Base-by-base conservation (phyloP, 2,797 vertebrate genomes). In the Pangasius larnaudii region DNA sequence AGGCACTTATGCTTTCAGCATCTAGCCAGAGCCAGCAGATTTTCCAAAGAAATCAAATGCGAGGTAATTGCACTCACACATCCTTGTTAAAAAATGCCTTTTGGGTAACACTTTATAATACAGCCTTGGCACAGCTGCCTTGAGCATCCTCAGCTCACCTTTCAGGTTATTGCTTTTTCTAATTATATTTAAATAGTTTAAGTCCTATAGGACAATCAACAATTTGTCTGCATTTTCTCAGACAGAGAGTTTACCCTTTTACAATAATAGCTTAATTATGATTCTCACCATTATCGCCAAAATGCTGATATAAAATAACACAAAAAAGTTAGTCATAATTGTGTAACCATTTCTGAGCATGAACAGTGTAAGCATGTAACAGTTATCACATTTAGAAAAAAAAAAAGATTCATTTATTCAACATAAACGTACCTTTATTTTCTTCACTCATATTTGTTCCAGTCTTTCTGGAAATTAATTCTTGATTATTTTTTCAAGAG, bases 51-150 rank as follows among this genome's bases (percentile, higher is more conserved):
- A 65, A 67, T 65, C 18, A 33, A 42, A 56, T 22, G 19, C 39
- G 51, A 53, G 69, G 72, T 65, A 84, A 84, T 51, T 82, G 79
- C 16, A 22, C 39, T 87, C 65, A 24, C 78, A 87, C 36, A 59
- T 83, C 42, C 69, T 88, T 84, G 59, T 46, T 84, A 49, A 46
- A 46, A 83, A 75, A 53, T 74, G 79, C 80, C 79, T 81, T 59
- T 33, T 46, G 56, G 19, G 65, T 33, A 87, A 87, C 27, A 82
- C 16, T 80, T 82, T 77, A 86, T 63, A 51, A 36, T 39, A 53
- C 9, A 1, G 18, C 53, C 77, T 36, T 58, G 53, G 49, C 53
- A 58, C 53, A 61, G 79, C 36, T 61, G 58, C 36, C 58, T 81
- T 27, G 39, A 61, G 61, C 58, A 61, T 42, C 56, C 33, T 81